Percentiles rank a stretch among this genome's conserved stretches.
Evolutionary conservation across 2,797 vertebrate genomes (phyloP).

Genomic region (Sylvia borin): DNA sequence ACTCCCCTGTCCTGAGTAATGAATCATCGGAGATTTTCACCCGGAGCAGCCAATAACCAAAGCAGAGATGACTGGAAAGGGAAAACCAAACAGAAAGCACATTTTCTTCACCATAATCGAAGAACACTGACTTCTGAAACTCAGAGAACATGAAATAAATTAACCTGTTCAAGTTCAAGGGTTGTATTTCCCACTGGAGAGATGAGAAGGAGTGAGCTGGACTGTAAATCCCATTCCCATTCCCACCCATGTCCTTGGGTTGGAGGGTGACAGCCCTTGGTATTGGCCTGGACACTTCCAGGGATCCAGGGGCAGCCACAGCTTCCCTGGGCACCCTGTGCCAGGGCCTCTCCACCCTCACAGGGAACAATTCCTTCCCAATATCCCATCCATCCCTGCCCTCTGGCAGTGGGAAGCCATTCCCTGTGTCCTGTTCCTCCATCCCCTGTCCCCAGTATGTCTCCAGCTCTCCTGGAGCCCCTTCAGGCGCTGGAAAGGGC

Average conservation of each 20-base stretch:
- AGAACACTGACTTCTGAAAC: not conserved
- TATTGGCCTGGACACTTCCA: not conserved
- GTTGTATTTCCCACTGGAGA: not conserved
- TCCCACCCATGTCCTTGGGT: fast-evolving
- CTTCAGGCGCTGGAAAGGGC: not conserved
- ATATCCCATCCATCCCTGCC: fast-evolving
- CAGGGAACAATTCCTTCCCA: not conserved
- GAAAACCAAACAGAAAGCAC: not conserved
- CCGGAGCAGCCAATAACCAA: fast-evolving
- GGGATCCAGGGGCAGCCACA: not conserved
- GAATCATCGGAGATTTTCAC: not conserved
- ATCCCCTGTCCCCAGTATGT: not conserved
- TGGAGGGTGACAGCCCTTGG: not conserved
- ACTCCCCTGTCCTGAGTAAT: not conserved
- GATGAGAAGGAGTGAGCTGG: not conserved
- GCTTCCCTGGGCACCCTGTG: not conserved
- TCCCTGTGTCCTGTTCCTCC: not conserved
- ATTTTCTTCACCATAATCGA: not conserved
- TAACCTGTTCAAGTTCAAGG: not conserved
- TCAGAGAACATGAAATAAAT: not conserved
- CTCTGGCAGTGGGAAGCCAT: not conserved
- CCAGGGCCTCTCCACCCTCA: fast-evolving
- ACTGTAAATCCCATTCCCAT: not conserved
- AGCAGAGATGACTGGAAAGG: not conserved
- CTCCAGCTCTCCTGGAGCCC: not conserved